These are phyloP conservation scores for Chaetops frenatus DNA, from an alignment of 2,113 vertebrate genomes.

Conservation along the genomic window DNA sequence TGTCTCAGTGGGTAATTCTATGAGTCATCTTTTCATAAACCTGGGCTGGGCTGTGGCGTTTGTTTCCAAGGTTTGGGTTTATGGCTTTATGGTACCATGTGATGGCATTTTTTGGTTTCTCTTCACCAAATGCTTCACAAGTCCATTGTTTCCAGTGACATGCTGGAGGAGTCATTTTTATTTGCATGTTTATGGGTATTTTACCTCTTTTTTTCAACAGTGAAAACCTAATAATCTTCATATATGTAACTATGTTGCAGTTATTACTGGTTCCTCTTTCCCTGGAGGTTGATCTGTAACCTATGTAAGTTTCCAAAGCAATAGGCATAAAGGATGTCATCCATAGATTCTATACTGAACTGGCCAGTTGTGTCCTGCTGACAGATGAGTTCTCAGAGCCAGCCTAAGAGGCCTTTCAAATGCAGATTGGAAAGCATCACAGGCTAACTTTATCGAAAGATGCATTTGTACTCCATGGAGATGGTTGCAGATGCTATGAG, in stretches of 20 bases:
- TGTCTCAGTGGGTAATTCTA: rapidly evolving
- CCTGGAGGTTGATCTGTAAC: neutral
- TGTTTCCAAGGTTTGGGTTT: neutral
- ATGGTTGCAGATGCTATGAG: neutral
- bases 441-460: neutral
- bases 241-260: neutral
- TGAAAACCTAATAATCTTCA: neutral
- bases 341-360: neutral
- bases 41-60: neutral
- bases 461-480: neutral
- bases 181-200: neutral
- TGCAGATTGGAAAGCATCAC: neutral
- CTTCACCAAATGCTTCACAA: neutral
- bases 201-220: neutral
- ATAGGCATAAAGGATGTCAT: neutral
- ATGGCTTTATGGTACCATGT: neutral
- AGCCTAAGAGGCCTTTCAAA: neutral
- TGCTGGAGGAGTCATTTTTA: neutral
- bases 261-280: neutral
- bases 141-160: neutral
- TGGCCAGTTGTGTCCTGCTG: neutral
- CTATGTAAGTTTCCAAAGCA: neutral
- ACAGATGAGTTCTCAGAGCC: neutral
- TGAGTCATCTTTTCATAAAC: neutral
- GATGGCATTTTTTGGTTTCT: neutral